Evolutionary conservation across 2,113 vertebrate genomes (phyloP), one percentile per base, ranked within the genome.

Genomic region (Tenrec ecaudatus): DNA sequence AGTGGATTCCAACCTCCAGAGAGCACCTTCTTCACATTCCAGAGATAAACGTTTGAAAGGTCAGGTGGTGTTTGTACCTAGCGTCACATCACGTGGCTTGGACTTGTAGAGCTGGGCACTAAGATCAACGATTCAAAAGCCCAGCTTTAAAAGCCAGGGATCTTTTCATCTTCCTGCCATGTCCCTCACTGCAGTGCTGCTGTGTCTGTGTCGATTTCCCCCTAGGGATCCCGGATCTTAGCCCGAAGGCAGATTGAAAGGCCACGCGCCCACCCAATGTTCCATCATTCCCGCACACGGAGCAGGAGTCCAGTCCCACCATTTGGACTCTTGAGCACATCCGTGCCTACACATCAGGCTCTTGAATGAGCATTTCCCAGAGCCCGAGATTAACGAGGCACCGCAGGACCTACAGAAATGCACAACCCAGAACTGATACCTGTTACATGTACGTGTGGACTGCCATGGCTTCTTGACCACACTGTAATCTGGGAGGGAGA

Each of bases 391-490:
- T 58, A n/a, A 29, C 23, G 22, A 91, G 25, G 38, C 36, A 17
- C 22, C 31, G 15, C 40, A 38, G 31, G 31, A 85, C 29, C 58
- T 88, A 47, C 0, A 33, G 57, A 79, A 83, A 85, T 20, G 16
- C 7, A n/a, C 11, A 27, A 57, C 14, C 38, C 29, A 64, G 88
- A 93, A 57, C 62, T 64, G 88, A 91, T 85, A 93, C 58, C 58
- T 86, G 90, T 88, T 75, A 90, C 89, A 88, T 85, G 47, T n/a
- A 31, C 82, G 77, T 69, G 8, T 8, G 33, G 80, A 92, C 64
- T 82, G 58, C 92, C 79, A 36, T 78, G 79, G 79, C 68, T 94
- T 92, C 82, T 53, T 69, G 57, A 66, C 76, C 71, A 90, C 15
- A 17, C 40, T 33, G 33, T 88, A 96, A 73, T 88, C 62, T 92